Conservation (phyloP, 2,888 invertebrate species). For the Cancer borealis region DNA sequence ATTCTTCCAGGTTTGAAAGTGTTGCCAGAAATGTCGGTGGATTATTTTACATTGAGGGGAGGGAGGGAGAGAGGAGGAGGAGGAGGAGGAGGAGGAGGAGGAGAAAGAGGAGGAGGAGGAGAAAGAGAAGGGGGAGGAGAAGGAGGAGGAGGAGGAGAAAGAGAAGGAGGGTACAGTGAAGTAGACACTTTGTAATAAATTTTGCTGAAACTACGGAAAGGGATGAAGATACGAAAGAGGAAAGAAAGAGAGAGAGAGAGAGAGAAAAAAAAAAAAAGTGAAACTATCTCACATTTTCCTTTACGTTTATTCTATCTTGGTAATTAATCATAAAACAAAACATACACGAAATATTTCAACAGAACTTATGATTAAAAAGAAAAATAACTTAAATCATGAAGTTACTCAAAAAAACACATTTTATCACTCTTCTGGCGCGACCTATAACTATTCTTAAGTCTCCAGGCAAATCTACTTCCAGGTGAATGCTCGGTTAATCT, state of each 20-base stretch:
- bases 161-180: no score
- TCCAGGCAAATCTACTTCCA: no score
- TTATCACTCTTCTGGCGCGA: no score
- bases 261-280: constrained; percentile 44
- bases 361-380: not conserved
- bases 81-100: not conserved
- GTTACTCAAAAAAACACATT: not conserved
- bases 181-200: not conserved
- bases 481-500: no score
- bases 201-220: not conserved
- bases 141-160: not conserved
- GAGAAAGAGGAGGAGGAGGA: not conserved
- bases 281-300: not conserved
- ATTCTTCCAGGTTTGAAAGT: not conserved
- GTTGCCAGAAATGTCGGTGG: not conserved
- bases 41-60: not conserved
- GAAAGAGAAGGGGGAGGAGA: not conserved
- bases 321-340: not conserved
- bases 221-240: not conserved
- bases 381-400: not conserved
- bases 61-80: not conserved
- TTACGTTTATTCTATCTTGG: no score
- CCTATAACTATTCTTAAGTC: no score
- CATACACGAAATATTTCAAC: not conserved
- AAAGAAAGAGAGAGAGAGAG: constrained; percentile 42